Base-by-base conservation (phyloP, 2,888 invertebrate species). In the Monopis laevigella region DNA sequence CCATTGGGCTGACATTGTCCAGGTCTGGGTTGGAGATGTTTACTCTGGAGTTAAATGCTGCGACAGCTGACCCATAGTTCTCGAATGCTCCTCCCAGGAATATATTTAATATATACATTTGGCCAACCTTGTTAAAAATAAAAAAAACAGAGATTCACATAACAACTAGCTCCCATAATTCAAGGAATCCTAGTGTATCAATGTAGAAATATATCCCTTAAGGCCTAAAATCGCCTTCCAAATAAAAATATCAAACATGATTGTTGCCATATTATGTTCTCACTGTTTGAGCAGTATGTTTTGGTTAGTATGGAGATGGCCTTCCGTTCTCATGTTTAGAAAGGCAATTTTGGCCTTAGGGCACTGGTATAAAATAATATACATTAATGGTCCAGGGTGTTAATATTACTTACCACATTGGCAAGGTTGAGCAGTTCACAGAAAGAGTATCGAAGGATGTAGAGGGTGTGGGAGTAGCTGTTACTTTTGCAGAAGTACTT, bases 391-490 rank as follows among this genome's bases (percentile, higher is more conserved):
- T 21, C 24, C 8, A 8, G 24, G 5, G n/a, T n/a, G 2, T 10
- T 14, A 30, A 24, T 5, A 30, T 21, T 41, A 70, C 87, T 84
- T 68, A 89, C 88, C 63, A 88, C 88, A 67, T 91, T 90, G 19
- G 82, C 21, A 51, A 92, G 84, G 64, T 93, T 92, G 43, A 90
- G 69, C 5, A 88, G 46, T 67, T 93, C 92, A 53, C 91, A 92
- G 49, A 88, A 64, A 27, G 86, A 80, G 57, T 86, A 90, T 45
- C 87, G 81, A 38, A 84, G 58, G 2, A 87, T 87, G 54, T 90
- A 90, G 54, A 84, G 68, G 51, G 85, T 86, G 56, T 87, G 86
- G 1, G 81, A 71, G 51, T 84, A 71, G 6, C 74, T 63, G 56
- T 84, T 83, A 32, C 78, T 82, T 50, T 70, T 69, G 44, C 78